Evolutionary conservation across 1,140 invertebrate species (phyloP).

Genomic region (Drosophila subobscura): DNA sequence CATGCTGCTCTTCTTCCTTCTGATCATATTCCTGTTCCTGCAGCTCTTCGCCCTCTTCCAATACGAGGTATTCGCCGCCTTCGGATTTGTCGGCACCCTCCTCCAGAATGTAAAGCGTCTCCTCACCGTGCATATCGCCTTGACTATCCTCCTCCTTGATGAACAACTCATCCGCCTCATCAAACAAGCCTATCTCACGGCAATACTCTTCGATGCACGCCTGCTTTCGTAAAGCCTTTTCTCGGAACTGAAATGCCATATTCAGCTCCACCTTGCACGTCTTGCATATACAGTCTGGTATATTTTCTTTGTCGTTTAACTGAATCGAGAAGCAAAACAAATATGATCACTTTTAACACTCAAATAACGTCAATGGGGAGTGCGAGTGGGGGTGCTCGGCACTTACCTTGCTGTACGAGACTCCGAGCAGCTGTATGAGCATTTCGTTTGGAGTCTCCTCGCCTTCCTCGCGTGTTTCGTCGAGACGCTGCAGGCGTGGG

Average conservation of each 20-base stretch:
- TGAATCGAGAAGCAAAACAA: neutral
- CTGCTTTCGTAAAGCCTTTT: conserved; percentile 67
- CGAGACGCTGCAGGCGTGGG: conserved; percentile 61
- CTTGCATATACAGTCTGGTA: conserved; percentile 74
- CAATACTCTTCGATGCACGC: conserved; percentile 57
- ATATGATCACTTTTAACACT: neutral
- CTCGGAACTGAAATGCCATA: conserved; percentile 77
- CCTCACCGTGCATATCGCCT: conserved; percentile 38
- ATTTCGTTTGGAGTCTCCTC: conserved; percentile 79
- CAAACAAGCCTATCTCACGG: conserved; percentile 55
- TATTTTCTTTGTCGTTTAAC: conserved; percentile 61
- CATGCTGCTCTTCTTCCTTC: conserved; percentile 32
- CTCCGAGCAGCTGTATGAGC: conserved; percentile 67
- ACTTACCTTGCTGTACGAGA: conserved; percentile 63
- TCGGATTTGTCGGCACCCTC: conserved; percentile 15
- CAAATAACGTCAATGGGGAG: too few species aligned
- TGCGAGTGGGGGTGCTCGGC: too few species aligned
- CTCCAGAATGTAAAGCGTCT: conserved; percentile 59
- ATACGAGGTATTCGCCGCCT: too few species aligned
- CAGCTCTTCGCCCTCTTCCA: neutral
- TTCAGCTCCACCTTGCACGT: conserved; percentile 73
- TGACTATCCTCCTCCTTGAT: conserved; percentile 59
- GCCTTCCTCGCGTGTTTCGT: conserved; percentile 70
- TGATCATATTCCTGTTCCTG: conserved; percentile 33
- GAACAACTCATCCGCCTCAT: conserved; percentile 50